phyloP scores from a whole-genome alignment of 2,888 invertebrate species.

The Schrankia costaestrigalis region DNA sequence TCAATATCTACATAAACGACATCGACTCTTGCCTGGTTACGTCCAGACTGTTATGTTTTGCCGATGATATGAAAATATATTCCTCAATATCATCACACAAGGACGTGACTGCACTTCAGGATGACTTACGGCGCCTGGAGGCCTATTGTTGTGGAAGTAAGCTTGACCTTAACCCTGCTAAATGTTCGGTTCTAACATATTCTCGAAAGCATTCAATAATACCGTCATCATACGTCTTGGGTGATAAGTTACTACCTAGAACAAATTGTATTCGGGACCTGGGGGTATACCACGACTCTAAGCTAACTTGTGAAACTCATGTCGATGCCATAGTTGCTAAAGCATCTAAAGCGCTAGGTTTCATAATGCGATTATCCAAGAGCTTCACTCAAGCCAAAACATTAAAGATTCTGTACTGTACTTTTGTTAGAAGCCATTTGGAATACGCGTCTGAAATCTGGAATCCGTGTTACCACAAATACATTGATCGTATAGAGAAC shows the following conservation, averaged over 20 bases:
- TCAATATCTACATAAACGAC: not conserved
- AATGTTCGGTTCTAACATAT: not conserved
- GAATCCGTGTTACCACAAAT: not conserved
- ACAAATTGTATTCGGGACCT: not conserved
- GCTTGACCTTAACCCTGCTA: not conserved
- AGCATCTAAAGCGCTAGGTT: not conserved
- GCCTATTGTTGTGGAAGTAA: not conserved
- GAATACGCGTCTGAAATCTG: not conserved
- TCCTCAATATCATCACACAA: not conserved
- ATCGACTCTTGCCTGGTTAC: not conserved
- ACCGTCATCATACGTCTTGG: not conserved
- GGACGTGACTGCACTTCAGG: not conserved
- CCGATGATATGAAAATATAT: conserved; percentile 1
- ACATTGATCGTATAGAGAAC: not conserved
- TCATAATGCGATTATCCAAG: too few species aligned
- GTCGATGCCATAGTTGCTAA: not conserved
- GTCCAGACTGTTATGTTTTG: not conserved
- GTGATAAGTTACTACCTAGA: not conserved
- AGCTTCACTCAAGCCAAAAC: too few species aligned
- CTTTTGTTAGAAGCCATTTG: not conserved
- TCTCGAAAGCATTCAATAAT: not conserved
- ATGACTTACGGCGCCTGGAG: not conserved
- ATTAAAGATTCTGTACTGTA: not conserved
- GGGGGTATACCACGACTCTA: not conserved
- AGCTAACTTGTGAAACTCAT: not conserved